Conservation (phyloP, 2,113 vertebrate species). For the Perca schrenkii region DNA sequence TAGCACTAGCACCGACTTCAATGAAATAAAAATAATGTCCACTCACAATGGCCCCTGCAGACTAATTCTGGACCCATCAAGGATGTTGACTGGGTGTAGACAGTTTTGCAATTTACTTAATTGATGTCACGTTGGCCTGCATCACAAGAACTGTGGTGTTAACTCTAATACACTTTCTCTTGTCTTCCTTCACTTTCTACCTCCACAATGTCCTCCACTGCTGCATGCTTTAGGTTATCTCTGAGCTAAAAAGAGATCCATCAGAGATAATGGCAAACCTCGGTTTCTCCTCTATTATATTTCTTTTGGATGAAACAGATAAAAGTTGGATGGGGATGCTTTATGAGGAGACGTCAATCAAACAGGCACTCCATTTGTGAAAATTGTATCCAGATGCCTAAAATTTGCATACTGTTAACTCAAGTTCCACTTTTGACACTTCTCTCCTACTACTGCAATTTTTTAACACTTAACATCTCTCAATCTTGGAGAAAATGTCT, state of each 20-base stretch:
- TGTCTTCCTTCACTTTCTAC: slow-evolving; percentile 28
- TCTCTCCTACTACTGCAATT: slow-evolving; percentile 28
- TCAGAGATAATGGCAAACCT: slow-evolving; percentile 30
- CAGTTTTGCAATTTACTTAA: background rate
- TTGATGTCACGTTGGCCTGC: background rate
- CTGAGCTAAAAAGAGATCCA: slow-evolving; percentile 23
- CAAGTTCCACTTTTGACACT: slow-evolving; percentile 38
- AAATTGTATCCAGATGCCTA: slow-evolving; percentile 35
- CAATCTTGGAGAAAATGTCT: slow-evolving; percentile 28
- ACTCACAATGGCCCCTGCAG: background rate
- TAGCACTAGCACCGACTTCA: background rate
- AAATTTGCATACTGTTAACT: slow-evolving; percentile 45
- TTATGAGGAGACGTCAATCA: slow-evolving; percentile 30
- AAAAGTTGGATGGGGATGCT: slow-evolving; percentile 24
- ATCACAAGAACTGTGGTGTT: background rate
- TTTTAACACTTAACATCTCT: slow-evolving; percentile 28
- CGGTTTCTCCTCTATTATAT: background rate
- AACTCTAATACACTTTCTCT: background rate
- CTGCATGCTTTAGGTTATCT: slow-evolving; percentile 20
- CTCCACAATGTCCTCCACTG: background rate
- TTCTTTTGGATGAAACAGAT: slow-evolving; percentile 10
- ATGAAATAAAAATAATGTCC: background rate
- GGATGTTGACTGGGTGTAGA: background rate
- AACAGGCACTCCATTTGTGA: slow-evolving; percentile 17
- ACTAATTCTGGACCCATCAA: background rate